Percentiles rank a stretch among this genome's conserved stretches.
Conservation (phyloP, 2,888 invertebrate species). For the Diloba caeruleocephala region DNA sequence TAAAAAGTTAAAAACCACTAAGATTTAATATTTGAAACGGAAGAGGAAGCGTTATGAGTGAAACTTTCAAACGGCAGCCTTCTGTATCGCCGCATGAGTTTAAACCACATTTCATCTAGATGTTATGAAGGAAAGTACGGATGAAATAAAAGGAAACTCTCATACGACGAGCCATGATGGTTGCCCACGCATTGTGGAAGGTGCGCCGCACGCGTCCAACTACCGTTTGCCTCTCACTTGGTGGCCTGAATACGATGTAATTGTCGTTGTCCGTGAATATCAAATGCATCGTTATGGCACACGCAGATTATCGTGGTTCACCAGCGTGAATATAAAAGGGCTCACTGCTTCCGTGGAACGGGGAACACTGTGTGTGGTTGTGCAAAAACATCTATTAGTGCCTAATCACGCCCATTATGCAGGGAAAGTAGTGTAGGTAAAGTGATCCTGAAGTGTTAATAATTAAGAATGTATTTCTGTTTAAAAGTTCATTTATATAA, state of each 20-base stretch:
- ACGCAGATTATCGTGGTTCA: slow-evolving; percentile 73
- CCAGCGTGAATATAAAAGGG: slow-evolving; percentile 82
- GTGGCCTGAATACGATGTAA: slow-evolving; percentile 76
- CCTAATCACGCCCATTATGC: no score
- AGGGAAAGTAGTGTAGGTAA: no score
- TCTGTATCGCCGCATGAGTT: slow-evolving; percentile 29
- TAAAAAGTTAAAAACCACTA: not conserved
- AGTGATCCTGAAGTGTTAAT: no score
- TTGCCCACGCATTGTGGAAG: slow-evolving; percentile 36
- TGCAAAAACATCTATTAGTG: slow-evolving; percentile 73
- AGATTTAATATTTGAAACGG: slow-evolving; percentile 20
- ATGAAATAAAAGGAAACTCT: slow-evolving; percentile 40
- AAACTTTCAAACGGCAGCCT: slow-evolving; percentile 20
- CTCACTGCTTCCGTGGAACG: slow-evolving; percentile 86
- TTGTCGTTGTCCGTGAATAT: slow-evolving; percentile 73
- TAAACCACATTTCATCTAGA: slow-evolving; percentile 17
- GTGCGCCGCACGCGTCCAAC: slow-evolving; percentile 77
- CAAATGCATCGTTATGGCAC: slow-evolving; percentile 79
- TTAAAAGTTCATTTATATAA: no score
- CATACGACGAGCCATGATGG: slow-evolving; percentile 31
- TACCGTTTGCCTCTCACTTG: slow-evolving; percentile 85
- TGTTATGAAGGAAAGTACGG: slow-evolving; percentile 8
- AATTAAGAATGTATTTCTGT: slow-evolving; percentile 5
- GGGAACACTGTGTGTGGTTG: slow-evolving; percentile 71
- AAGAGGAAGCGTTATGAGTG: slow-evolving; percentile 31